These are phyloP conservation scores for Nephrotoma appendiculata DNA, from an alignment of 2,888 invertebrate genomes.

Conservation along the genomic window DNA sequence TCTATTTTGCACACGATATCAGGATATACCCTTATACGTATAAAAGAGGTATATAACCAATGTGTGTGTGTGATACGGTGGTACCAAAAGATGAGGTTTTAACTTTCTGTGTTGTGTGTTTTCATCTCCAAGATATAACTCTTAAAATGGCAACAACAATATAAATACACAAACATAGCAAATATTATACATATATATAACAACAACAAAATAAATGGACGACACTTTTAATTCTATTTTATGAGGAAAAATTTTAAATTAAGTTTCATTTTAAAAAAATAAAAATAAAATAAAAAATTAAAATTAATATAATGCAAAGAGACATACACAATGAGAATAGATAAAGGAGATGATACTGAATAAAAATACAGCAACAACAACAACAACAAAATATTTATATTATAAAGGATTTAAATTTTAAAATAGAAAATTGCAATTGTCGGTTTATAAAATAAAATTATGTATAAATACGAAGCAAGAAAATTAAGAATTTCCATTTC, in stretches of 20 bases:
- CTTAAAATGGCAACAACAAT: not conserved
- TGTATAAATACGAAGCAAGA: not conserved
- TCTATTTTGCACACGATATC: not conserved
- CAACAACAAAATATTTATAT: not conserved
- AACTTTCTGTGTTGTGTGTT: not conserved
- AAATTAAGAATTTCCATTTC: not conserved
- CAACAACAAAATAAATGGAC: not conserved
- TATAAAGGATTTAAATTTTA: not conserved
- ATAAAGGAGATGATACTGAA: not conserved
- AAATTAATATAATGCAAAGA: not conserved
- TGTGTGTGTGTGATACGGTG: not conserved
- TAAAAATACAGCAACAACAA: not conserved
- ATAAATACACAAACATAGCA: not conserved
- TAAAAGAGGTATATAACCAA: not conserved
- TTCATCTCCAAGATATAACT: not conserved
- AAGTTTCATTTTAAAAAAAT: not conserved
- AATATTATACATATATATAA: not conserved
- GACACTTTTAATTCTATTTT: not conserved
- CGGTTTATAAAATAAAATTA: not conserved
- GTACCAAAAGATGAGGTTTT: not conserved
- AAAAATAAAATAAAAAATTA: not conserved
- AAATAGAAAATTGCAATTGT: not conserved
- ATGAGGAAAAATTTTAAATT: not conserved
- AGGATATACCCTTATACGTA: not conserved
- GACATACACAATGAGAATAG: not conserved